A percentile compares a stretch with the other conserved stretches of the same genome.
phyloP scores from a whole-genome alignment of 2,888 invertebrate species.

The Leptarthrus brevirostris region DNA sequence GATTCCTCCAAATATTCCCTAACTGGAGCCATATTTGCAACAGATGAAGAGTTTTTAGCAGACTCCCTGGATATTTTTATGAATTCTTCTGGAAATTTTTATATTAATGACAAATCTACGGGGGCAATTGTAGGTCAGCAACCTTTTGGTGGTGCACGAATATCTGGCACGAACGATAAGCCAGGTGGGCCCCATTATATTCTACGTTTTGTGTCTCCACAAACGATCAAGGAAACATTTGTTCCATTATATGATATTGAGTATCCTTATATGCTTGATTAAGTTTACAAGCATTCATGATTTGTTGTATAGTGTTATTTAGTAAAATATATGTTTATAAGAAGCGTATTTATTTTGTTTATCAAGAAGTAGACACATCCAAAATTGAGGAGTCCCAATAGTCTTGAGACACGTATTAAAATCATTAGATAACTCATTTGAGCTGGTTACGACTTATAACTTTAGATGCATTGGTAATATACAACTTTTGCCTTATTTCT shows the following conservation, averaged over 20 bases:
- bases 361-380: no score
- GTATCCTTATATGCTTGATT: constrained; percentile 83
- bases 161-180: constrained; percentile 98
- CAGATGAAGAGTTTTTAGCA: constrained; percentile 80
- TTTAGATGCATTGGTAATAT: no score
- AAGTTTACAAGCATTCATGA: no score
- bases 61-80: constrained; percentile 82
- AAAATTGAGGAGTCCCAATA: no score
- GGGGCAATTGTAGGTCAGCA: constrained; percentile 98
- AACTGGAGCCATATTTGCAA: constrained; percentile 92
- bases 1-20: constrained; percentile 85
- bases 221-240: constrained; percentile 92
- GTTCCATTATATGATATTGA: constrained; percentile 81
- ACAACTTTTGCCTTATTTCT: no score
- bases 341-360: no score
- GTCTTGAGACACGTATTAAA: no score
- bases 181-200: constrained; percentile 96
- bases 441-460: no score
- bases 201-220: constrained; percentile 90
- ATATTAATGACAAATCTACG: constrained; percentile 97
- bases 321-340: no score
- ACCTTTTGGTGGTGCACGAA: constrained; percentile 94
- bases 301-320: no score
- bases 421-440: no score
- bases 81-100: constrained; percentile 94